Evolutionary conservation across 2,113 vertebrate species (phyloP).

Genomic region (Dendropsophus ebraccatus): DNA sequence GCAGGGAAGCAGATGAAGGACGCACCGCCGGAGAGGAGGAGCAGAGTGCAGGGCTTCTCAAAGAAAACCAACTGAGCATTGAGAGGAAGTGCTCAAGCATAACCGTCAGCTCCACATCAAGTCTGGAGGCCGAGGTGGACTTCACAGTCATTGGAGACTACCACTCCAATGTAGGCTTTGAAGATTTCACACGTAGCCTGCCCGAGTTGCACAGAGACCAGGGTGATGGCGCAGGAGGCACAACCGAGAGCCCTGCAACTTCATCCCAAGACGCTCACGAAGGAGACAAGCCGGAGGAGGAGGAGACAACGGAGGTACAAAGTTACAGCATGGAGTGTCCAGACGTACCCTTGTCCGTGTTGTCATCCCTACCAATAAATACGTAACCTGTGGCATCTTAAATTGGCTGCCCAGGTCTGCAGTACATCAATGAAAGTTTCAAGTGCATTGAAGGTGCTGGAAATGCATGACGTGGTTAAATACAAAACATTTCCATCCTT

Average conservation of each 20-base stretch:
- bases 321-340: slow-evolving; percentile 35
- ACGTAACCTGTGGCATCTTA: slow-evolving; percentile 7
- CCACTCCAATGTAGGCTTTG: slow-evolving; percentile 77
- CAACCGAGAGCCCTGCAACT: slow-evolving; percentile 72
- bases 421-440: background rate
- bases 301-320: slow-evolving; percentile 46
- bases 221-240: slow-evolving; percentile 71
- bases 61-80: slow-evolving; percentile 88
- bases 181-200: slow-evolving; percentile 85
- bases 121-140: slow-evolving; percentile 93
- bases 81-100: slow-evolving; percentile 97
- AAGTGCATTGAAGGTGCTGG: slow-evolving; percentile 10
- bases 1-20: slow-evolving; percentile 70
- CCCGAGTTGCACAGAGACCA: slow-evolving; percentile 86
- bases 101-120: slow-evolving; percentile 94
- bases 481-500: background rate
- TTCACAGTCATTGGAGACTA: slow-evolving; percentile 91
- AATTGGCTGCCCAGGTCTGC: background rate
- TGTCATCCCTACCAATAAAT: background rate
- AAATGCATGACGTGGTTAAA: slow-evolving; percentile 18
- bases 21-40: slow-evolving; percentile 75
- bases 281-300: slow-evolving; percentile 13
- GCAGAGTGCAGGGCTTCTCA: slow-evolving; percentile 83
- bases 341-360: background rate
- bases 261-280: slow-evolving; percentile 71